Base-by-base conservation (phyloP, 2,888 invertebrate species). In the Athalia rosae region DNA sequence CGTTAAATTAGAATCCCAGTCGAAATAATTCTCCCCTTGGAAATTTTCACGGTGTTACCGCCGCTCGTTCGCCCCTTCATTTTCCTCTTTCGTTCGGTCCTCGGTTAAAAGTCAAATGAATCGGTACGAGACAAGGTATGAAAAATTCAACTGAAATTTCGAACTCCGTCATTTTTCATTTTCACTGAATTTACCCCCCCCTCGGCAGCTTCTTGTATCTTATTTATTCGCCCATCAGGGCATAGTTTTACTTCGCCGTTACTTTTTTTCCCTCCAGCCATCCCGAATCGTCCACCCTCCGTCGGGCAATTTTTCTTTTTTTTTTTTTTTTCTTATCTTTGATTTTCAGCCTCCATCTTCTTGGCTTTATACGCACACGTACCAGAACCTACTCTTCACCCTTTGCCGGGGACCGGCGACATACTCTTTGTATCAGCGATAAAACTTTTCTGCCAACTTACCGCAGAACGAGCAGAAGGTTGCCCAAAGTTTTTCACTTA, bases 401-500 rank as follows among this genome's bases (percentile, higher is more conserved):
- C 28, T 7, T 15, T 48, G 48, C 45, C 43, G 3, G 45, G 74
- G 74, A 28, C 48, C 47, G 48, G 47, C 28, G 11, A 48, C 43
- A 62, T 41, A n/a, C 74, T 50, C 74, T 59, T 74, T 74, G 74
- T 74, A 74, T 74, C 62, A 74, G 41, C 58, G 61, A 61, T 43
- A 48, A 62, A 74, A 74, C 74, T 74, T 74, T 61, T 74, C 62
- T 61, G 7, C 61, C 48, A 61, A 73, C 47, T 59, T 48, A 47
- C 62, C 61, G 15, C 61, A 15, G 61, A n/a, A 61, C 11, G 61
- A n/a, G 74, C 48, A 48, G 74, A 47, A 74, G 61, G 61, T 43
- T 74, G 59, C 74, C 62, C 43, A 47, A 74, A 74, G 74, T 74
- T 74, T 74, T 74, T 74, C 74, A 74, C 74, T 74, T 74, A 74